phyloP scores from a whole-genome alignment of 2,113 vertebrate species.

The Murina feae region DNA sequence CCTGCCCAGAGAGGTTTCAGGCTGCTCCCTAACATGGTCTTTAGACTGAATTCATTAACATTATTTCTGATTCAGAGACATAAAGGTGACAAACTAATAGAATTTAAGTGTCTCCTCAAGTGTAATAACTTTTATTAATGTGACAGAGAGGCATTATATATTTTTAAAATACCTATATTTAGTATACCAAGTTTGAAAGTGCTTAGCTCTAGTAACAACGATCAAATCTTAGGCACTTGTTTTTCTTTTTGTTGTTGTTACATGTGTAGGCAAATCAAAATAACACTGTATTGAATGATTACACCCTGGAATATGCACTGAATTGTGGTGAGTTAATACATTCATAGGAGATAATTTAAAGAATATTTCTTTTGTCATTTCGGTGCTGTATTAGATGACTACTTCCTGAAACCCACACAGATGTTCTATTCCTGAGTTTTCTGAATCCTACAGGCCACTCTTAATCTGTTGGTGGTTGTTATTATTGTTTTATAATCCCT shows the following conservation, averaged over 20 bases:
- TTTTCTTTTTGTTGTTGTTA: neutral
- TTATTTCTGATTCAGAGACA: slow-evolving; percentile 9
- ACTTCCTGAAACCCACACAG: neutral
- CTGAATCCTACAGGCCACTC: neutral
- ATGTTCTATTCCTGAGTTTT: neutral
- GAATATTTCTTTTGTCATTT: neutral
- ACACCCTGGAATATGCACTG: neutral
- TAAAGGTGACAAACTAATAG: neutral
- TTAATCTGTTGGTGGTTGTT: neutral
- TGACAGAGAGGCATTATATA: neutral
- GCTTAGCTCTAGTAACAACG: slow-evolving; percentile 15
- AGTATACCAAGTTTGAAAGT: slow-evolving; percentile 16
- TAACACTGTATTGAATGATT: neutral
- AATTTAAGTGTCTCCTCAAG: neutral
- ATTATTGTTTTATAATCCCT: neutral
- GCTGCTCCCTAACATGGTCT: neutral
- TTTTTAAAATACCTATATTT: slow-evolving; percentile 19
- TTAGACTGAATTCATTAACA: neutral
- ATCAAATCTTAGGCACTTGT: neutral
- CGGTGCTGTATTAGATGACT: neutral
- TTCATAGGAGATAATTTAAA: neutral
- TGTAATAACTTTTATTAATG: slow-evolving; percentile 13
- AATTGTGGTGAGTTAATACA: neutral
- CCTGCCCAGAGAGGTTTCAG: neutral
- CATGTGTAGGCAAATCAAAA: neutral